Base-by-base conservation (phyloP, 2,113 vertebrate genomes). In the Alethe castanea region DNA sequence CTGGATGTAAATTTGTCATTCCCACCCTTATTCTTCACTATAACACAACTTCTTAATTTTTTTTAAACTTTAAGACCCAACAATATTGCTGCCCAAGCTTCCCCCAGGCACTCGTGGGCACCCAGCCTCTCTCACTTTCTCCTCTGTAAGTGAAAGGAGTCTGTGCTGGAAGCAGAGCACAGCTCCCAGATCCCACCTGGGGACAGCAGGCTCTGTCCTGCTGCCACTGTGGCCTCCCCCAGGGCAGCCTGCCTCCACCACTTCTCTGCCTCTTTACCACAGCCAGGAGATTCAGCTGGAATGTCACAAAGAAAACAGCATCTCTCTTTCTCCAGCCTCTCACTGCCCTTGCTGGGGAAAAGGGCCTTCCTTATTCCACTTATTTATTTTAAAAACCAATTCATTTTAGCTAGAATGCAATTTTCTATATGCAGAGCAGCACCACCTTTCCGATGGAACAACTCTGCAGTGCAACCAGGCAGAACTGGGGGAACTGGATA, bases 11-110 rank as follows among this genome's bases (percentile, higher is more conserved):
- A 50, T 53, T n/a, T 59, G 15, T 22, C 52, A 67, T 42, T 10
- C 12, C 11, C 33, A 70, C 10, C 25, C 13, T 69, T 19, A 12
- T 8, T 72, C 56, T 73, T 56, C 3, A 3, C 31, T 60, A 8
- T 3, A 73, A 38, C 0, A 64, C 61, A 35, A 28, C 3, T 33
- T 5, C 22, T 36, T 17, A 6, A 0, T 3, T 13, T 22, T 19
- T 69, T 92, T 59, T 2, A 6, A 76, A 52, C 22, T 79, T 53
- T n/a, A 18, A 38, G 54, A 81, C 18, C 1, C 62, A 61, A 42
- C 38, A 56, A 0, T 0, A 26, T n/a, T 13, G 45, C 17, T 42
- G 35, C 19, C 19, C 20, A 50, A 28, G 47, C 10, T n/a, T 42
- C 40, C 38, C 16, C 42, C 20, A 18, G 33, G 44, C 23, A 59